These are phyloP conservation scores for Bombus difficillimus DNA, from an alignment of 1,140 invertebrate species.

Conservation along the genomic window DNA sequence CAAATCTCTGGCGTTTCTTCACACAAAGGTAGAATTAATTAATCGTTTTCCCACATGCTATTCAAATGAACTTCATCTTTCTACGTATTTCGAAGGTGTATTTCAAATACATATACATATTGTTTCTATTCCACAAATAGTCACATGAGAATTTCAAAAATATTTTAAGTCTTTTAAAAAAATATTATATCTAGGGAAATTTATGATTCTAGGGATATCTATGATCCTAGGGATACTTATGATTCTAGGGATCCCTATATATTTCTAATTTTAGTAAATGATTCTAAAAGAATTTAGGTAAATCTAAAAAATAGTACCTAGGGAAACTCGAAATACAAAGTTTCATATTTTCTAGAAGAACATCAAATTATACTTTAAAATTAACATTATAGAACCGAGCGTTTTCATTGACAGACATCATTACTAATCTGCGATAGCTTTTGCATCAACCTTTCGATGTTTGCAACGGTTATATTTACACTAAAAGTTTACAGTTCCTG, in stretches of 20 bases:
- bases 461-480: not conserved
- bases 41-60: not conserved
- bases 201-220: not conserved
- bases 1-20: constrained; percentile 98
- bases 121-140: not conserved
- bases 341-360: not conserved
- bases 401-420: not conserved
- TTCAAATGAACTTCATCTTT: constrained; percentile 3
- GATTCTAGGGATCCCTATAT: not conserved
- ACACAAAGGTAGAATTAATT: constrained; percentile 92
- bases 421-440: not conserved
- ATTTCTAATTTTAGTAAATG: not conserved
- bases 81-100: no score
- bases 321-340: not conserved
- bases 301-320: not conserved
- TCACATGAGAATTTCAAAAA: not conserved
- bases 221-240: not conserved
- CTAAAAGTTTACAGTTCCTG: not conserved
- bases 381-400: not conserved
- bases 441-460: not conserved
- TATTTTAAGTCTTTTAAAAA: not conserved
- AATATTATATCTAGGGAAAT: not conserved
- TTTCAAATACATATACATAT: not conserved
- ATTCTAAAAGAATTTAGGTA: not conserved
- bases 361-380: not conserved